Evolutionary conservation across 2,113 vertebrate species (phyloP).

Genomic region (Cygnus atratus): DNA sequence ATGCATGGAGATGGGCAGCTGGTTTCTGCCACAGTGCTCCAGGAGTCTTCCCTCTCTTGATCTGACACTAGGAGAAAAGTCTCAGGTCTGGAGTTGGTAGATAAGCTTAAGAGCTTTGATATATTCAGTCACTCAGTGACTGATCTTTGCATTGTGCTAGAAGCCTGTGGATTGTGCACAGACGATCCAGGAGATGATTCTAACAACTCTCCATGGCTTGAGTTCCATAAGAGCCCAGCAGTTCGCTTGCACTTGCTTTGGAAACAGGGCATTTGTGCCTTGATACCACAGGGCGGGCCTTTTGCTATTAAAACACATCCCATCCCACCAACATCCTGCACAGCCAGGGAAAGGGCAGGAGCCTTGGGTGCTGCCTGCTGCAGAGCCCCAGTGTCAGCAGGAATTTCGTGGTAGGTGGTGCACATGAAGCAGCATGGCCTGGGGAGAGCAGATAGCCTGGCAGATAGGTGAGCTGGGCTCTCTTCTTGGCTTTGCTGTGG

Average conservation of each 20-base stretch:
- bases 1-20: background rate
- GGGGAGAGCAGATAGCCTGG: background rate
- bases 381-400: background rate
- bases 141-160: background rate
- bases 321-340: background rate
- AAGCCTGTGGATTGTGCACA: background rate
- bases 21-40: background rate
- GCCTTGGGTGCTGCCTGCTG: background rate
- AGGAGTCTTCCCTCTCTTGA: background rate
- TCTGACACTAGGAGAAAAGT: background rate
- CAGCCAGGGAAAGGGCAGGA: background rate
- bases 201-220: background rate
- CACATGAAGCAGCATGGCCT: background rate
- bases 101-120: background rate
- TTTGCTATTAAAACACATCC: background rate
- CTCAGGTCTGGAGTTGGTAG: background rate
- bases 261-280: background rate
- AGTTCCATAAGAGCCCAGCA: background rate
- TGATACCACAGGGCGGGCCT: background rate
- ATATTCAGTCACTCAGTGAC: background rate
- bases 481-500: conserved; percentile 48
- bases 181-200: background rate
- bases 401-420: fast-evolving
- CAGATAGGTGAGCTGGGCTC: background rate
- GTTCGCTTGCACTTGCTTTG: background rate